Evolutionary conservation across 2,888 invertebrate genomes (phyloP).

Genomic region (Escarpia spicata): DNA sequence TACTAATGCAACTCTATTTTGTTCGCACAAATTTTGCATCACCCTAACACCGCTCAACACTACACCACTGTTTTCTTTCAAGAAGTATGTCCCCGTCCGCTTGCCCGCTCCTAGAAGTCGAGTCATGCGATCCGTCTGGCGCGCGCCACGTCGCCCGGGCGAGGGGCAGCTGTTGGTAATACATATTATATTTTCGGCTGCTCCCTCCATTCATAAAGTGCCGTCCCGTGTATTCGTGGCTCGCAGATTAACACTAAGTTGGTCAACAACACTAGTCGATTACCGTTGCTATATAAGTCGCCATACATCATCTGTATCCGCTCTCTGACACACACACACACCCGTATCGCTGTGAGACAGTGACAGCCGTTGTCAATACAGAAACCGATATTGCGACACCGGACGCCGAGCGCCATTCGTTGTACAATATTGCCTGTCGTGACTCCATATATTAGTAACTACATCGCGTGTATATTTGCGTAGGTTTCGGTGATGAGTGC

Average conservation of each 20-base stretch:
- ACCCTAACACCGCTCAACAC: too few species aligned
- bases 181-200: neutral
- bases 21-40: too few species aligned
- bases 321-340: neutral
- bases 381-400: neutral
- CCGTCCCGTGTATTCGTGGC: neutral
- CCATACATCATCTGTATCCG: neutral
- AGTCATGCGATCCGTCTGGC: neutral
- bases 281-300: slow-evolving; percentile 10
- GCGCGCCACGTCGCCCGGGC: neutral
- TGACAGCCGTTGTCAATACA: neutral
- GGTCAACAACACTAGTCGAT: neutral
- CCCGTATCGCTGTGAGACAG: neutral
- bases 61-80: neutral
- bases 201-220: neutral
- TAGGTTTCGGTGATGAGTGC: too few species aligned
- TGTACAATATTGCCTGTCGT: neutral
- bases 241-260: neutral
- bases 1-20: neutral
- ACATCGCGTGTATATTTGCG: too few species aligned
- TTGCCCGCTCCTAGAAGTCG: neutral
- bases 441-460: neutral
- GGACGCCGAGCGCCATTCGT: neutral
- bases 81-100: neutral
- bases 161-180: neutral